phyloP scores from a whole-genome alignment of 2,797 vertebrate species.

The Pseudomugil tenellus region DNA sequence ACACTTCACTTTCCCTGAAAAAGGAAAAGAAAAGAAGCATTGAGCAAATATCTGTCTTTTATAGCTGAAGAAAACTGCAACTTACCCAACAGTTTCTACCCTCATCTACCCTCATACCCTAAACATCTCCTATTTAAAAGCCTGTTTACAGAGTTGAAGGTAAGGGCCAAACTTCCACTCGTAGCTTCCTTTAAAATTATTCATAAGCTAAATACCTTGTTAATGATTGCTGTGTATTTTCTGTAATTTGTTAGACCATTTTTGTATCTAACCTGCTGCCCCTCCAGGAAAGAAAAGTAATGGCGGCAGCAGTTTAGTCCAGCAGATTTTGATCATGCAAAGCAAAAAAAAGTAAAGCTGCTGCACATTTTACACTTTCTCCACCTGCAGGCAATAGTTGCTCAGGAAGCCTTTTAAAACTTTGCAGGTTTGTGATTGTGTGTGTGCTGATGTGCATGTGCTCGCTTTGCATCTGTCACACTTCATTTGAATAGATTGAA shows the following conservation, averaged over 20 bases:
- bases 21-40: conserved; percentile 14
- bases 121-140: conserved; percentile 31
- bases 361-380: conserved; percentile 11
- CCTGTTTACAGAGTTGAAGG: conserved; percentile 7
- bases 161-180: conserved; percentile 6
- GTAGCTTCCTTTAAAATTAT: conserved; percentile 16
- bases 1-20: conserved; percentile 35
- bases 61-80: conserved; percentile 28
- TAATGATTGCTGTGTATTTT: conserved; percentile 36
- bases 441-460: neutral
- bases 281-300: conserved; percentile 19
- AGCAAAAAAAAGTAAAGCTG: conserved; percentile 17
- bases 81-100: conserved; percentile 31
- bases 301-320: conserved; percentile 15
- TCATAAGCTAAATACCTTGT: conserved; percentile 26
- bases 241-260: conserved; percentile 2
- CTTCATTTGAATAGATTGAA: neutral
- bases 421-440: neutral
- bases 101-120: no score
- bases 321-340: conserved; percentile 7
- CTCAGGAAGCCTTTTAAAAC: conserved; percentile 4
- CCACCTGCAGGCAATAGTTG: conserved; percentile 16
- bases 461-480: conserved; percentile 2
- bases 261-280: conserved; percentile 7
- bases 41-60: conserved; percentile 34